Conservation (phyloP, 2,113 vertebrate species). For the Hydrolagus affinis region DNA sequence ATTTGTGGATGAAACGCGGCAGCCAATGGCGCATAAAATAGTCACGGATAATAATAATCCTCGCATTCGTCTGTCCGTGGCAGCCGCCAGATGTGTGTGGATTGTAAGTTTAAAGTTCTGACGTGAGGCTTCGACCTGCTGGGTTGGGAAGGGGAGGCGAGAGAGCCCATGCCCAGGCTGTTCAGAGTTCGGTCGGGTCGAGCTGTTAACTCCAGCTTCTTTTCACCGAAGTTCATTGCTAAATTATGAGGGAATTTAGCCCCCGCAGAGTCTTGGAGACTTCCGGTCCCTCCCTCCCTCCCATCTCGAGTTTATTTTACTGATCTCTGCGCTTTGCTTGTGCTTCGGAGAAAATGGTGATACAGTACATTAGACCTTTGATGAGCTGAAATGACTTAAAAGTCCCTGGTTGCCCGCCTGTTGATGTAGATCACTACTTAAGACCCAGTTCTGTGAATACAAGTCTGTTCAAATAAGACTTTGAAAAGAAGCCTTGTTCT, state of each 20-base stretch:
- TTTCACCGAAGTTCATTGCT: background rate
- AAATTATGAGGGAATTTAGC: background rate
- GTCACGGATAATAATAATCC: too few relatives aligned
- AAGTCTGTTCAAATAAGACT: conserved; percentile 31
- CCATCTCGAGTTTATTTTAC: background rate
- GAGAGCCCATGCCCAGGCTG: too few relatives aligned
- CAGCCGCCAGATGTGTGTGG: too few relatives aligned
- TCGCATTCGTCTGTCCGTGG: too few relatives aligned
- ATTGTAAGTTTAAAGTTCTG: conserved; percentile 4
- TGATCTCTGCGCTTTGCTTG: background rate
- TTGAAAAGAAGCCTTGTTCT: conserved; percentile 19
- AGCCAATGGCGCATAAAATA: too few relatives aligned
- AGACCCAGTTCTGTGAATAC: conserved; percentile 7
- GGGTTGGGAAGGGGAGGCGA: background rate
- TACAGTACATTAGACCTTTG: conserved; percentile 25
- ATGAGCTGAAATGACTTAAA: conserved; percentile 30
- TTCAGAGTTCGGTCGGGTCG: too few relatives aligned
- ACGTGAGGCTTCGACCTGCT: background rate
- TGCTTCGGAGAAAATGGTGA: background rate
- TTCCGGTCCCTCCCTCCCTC: background rate
- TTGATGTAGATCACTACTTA: conserved; percentile 29
- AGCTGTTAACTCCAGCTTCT: background rate
- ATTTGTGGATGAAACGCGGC: too few relatives aligned
- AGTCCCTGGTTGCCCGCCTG: conserved; percentile 12
- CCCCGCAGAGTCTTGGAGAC: background rate